phyloP scores from a whole-genome alignment of 2,888 invertebrate species.

The Liodrosophila aerea region DNA sequence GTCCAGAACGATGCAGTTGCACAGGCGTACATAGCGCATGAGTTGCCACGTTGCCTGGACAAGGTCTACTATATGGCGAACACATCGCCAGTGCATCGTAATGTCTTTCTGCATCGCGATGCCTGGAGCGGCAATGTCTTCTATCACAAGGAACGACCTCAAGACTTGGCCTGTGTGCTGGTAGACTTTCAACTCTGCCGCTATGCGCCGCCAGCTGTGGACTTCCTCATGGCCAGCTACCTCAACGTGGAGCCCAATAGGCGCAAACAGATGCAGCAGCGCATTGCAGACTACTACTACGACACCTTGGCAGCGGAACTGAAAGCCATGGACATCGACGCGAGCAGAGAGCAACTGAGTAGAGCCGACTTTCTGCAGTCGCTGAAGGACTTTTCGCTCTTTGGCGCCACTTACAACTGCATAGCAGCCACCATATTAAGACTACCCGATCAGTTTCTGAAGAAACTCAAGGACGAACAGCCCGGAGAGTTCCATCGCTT shows the following conservation, averaged over 20 bases:
- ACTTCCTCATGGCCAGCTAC: conserved; percentile 76
- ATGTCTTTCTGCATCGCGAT: conserved; percentile 83
- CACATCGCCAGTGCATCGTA: conserved; percentile 80
- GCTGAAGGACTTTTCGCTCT: conserved; percentile 77
- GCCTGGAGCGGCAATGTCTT: conserved; percentile 82
- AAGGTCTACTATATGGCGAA: conserved; percentile 73
- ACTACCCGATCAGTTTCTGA: conserved; percentile 79
- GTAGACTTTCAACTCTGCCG: conserved; percentile 81
- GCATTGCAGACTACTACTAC: conserved; percentile 63
- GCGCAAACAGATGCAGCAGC: conserved; percentile 47
- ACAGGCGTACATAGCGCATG: conserved; percentile 65
- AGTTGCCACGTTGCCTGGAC: conserved; percentile 65
- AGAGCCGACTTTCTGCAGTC: conserved; percentile 77
- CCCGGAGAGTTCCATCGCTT: conserved; percentile 80
- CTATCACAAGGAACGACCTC: conserved; percentile 53
- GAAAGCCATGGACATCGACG: conserved; percentile 62
- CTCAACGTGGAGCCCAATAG: conserved; percentile 65
- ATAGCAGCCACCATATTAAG: conserved; percentile 73
- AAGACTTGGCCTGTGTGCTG: conserved; percentile 66
- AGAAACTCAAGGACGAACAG: conserved; percentile 74
- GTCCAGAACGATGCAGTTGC: conserved; percentile 37
- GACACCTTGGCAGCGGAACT: conserved; percentile 69
- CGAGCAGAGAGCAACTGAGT: conserved; percentile 72
- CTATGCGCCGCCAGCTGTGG: conserved; percentile 79
- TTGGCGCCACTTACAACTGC: conserved; percentile 81